These are phyloP conservation scores for Phortica magna DNA, from an alignment of 2,888 invertebrate species.

Conservation along the genomic window DNA sequence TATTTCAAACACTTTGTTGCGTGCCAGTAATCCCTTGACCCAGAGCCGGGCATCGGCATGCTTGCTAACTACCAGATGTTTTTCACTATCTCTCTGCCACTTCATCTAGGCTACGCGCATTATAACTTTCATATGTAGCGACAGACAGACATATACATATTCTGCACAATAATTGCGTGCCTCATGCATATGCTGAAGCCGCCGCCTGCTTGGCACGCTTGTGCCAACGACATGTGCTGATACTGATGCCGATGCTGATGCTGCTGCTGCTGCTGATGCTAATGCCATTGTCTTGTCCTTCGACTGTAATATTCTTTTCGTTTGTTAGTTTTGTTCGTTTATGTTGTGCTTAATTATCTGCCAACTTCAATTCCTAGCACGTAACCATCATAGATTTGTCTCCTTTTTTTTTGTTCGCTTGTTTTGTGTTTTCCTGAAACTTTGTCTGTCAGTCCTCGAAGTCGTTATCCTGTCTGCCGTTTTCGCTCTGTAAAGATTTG, in stretches of 20 bases:
- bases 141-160: neutral
- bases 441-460: neutral
- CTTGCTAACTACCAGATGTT: constrained; percentile 13
- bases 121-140: neutral
- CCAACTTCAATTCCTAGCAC: constrained; percentile 64
- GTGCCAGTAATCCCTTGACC: constrained; percentile 36
- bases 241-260: neutral
- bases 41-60: constrained; percentile 1
- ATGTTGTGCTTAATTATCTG: constrained; percentile 62
- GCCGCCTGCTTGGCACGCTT: neutral
- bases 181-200: neutral
- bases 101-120: neutral
- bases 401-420: constrained; percentile 8
- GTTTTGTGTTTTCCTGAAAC: neutral
- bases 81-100: constrained; percentile 41
- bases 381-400: constrained; percentile 52
- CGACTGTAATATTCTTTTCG: too few species aligned
- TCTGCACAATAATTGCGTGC: too few species aligned
- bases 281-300: neutral
- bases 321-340: constrained; percentile 12
- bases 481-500: constrained; percentile 27
- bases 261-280: neutral
- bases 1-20: constrained; percentile 26
- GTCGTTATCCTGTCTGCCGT: constrained; percentile 19
- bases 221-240: neutral